Evolutionary conservation across 2,888 invertebrate species (phyloP), one percentile per base, ranked within the genome.

Genomic region (Zygaena filipendulae): DNA sequence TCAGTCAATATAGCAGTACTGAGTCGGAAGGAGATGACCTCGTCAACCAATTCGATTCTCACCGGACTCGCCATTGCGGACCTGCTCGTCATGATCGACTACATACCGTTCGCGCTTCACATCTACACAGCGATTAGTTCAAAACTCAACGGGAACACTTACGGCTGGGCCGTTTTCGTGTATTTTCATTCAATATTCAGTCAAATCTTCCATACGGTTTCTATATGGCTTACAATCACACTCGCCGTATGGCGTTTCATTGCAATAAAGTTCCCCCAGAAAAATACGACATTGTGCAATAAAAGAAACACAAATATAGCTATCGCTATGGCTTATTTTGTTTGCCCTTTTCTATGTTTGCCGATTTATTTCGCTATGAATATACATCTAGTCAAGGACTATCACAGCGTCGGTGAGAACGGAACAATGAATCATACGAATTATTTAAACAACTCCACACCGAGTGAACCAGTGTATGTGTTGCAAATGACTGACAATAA

Each of bases 181-280:
- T 84, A 91, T 43, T 91, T 95, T 49, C 95, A 97, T 59, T 92
- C 92, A 3, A 88, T 92, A 52, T 95, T 95, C 60, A 87, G 91
- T 12, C 94, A 95, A 62, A 88, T 91, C 8, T 87, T 89, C 51
- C 92, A 92, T 63, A 95, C 96, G 2, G 88, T 95, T 36, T 94
- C 95, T 11, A 96, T 96, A 45, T 95, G 93, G 87, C 70, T 97
- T 47, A 97, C 97, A 0, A 91, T 97, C 13, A 91, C 91, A 2
- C 75, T 97, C 32, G 97, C 97, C 1, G 87, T 96, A 4, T 97
- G 97, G 92, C 84, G 97, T 11, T 95, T 90, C 56, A 87, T 95
- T 32, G 91, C 91, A 7, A 87, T 94, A 11, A 92, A 90, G n/a
- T 87, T 88, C 63, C 95, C 95, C 0, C 90, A 91, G 45, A 86